A percentile compares a stretch with the other conserved stretches of the same genome.
Evolutionary conservation across 2,888 invertebrate species (phyloP).

Genomic region (Tricholauxania praeusta): DNA sequence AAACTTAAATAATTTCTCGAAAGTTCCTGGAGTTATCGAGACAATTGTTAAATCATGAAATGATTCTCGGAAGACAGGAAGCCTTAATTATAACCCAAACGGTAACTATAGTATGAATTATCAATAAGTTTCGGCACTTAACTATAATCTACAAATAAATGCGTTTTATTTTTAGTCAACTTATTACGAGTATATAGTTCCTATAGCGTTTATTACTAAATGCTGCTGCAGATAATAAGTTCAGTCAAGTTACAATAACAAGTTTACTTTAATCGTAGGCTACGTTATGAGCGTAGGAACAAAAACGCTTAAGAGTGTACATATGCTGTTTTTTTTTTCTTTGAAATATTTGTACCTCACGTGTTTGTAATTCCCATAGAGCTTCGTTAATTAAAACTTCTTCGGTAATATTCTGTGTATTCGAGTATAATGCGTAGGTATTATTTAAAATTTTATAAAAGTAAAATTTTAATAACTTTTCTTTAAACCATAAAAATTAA

Average conservation of each 20-base stretch:
- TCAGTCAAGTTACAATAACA: conserved; percentile 24
- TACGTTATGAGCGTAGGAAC: conserved; percentile 47
- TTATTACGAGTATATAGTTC: conserved; percentile 13
- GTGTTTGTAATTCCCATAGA: conserved; percentile 91
- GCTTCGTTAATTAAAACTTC: conserved; percentile 95
- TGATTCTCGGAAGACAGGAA: too few relatives aligned
- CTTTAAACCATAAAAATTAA: conserved; percentile 35
- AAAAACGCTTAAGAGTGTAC: conserved; percentile 44
- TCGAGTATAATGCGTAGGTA: conserved; percentile 65
- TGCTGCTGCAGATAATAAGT: conserved; percentile 7
- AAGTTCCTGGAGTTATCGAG: too few relatives aligned
- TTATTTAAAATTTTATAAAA: conserved; percentile 39
- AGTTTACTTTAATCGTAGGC: conserved; percentile 44
- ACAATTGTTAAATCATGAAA: too few relatives aligned
- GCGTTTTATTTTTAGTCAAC: not conserved
- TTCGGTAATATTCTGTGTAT: conserved; percentile 90
- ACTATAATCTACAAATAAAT: conserved; percentile 30
- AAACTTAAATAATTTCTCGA: too few relatives aligned
- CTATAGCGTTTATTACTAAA: conserved; percentile 13
- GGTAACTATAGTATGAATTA: not conserved
- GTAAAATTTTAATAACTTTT: conserved; percentile 13
- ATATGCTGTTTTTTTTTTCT: conserved; percentile 6
- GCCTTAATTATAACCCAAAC: not conserved
- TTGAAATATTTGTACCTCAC: conserved; percentile 80
- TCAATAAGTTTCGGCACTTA: conserved; percentile 10